These are phyloP conservation scores for Teleogryllus occipitalis DNA, from an alignment of 1,140 invertebrate species.

Conservation along the genomic window DNA sequence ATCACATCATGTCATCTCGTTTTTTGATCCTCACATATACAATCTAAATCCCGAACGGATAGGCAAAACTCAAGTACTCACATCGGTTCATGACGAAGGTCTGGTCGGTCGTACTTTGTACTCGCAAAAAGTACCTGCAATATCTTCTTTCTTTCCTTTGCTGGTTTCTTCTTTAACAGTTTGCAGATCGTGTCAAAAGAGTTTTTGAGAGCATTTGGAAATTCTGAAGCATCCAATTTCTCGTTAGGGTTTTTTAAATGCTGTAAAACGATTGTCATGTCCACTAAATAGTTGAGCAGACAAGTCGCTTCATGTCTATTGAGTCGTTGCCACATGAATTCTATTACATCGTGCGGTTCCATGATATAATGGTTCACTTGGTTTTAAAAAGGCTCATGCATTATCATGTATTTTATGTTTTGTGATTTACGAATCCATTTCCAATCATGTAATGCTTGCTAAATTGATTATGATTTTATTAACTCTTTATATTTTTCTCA, in stretches of 20 bases:
- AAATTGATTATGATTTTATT: no score
- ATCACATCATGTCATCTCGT: no score
- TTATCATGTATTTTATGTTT: no score
- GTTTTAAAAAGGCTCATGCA: no score
- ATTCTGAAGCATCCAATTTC: neutral
- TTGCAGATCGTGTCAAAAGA: neutral
- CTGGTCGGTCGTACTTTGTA: neutral
- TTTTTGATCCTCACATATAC: neutral
- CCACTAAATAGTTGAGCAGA: neutral
- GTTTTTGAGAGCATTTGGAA: neutral
- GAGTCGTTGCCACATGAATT: neutral
- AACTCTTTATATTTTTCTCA: no score
- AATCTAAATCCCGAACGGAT: neutral
- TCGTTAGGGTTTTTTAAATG: neutral
- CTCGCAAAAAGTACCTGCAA: neutral
- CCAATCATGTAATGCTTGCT: no score
- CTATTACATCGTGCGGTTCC: neutral
- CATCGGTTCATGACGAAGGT: neutral
- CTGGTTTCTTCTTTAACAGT: neutral
- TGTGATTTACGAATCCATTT: no score
- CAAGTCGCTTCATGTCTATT: neutral
- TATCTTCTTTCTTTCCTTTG: neutral
- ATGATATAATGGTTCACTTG: neutral
- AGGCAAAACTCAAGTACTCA: neutral
- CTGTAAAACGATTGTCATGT: neutral